Base-by-base conservation (phyloP, 1,140 invertebrate genomes). In the Pseudobourletiella spinata region DNA sequence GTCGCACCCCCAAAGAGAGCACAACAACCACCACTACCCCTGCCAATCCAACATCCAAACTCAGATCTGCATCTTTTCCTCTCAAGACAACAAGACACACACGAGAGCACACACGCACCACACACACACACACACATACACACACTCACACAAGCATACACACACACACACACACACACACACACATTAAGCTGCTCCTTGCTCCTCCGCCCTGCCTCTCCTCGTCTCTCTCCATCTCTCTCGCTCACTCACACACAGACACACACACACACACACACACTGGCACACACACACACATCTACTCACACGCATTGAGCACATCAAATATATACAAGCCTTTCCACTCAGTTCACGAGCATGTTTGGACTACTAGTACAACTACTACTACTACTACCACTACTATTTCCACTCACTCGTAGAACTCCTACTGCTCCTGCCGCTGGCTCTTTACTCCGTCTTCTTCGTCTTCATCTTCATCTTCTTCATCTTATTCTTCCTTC, bases 1-100 rank as follows among this genome's bases (percentile, higher is more conserved):
- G 11, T 39, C 3, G 8, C 3, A 61, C 51, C 30, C 59, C 25
- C 20, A 3, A 6, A 25, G n/a, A 50, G 16, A 25, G 51, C 50
- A 59, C 61, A 57, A 25, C 48, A 29, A 25, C 48, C 28, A 61
- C 61, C 56, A 57, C 61, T 57, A 63, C 52, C 59, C 61, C 50
- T 57, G 28, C 26, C 51, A 57, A 48, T 57, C 24, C 59, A 61
- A 18, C 59, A 52, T 61, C 46, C 50, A 59, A 42, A 32, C 39
- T 58, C 44, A 61, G 48, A 61, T 61, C 50, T 32, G 14, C 59
- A 52, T 61, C 59, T 61, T 61, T 44, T 25, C 26, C 24, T 59
- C 30, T 28, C 25, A 59, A 48, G 46, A 48, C 46, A 48, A 48
- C 46, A 48, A 18, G 11, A 25, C 46, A 11, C 11, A n/a, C 46